Base-by-base conservation (phyloP, 2,797 vertebrate species). In the Sebastes diaconus region DNA sequence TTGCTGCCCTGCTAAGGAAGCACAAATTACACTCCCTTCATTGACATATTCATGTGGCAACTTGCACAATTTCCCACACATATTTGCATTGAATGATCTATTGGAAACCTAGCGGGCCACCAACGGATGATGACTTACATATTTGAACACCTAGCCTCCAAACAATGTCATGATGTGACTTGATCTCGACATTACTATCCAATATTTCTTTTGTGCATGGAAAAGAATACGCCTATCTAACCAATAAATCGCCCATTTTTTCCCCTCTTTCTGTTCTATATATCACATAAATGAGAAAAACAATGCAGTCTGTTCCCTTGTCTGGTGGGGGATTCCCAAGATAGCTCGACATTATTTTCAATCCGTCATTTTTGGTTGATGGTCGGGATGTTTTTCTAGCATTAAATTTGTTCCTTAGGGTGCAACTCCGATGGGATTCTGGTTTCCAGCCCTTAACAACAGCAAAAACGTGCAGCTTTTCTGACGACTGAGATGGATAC, bases 361-460 rank as follows among this genome's bases (percentile, higher is more conserved):
- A 95, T 95, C 95, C 95, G 95, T 95, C 95, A 96, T 96, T 96
- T 95, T 95, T 96, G 95, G 94, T 95, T 95, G 95, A 95, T 95
- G 94, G 94, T 94, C 94, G 94, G 94, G 94, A 95, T 96, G 94
- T 96, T 96, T 96, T 95, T 95, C 95, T 95, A 95, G 94, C 93
- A 95, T 95, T 96, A 95, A 96, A 96, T 95, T 93, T 94, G 94
- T 94, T 96, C 95, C 94, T 94, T 93, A 92, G 95, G 95, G 95
- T 96, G 93, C 93, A 93, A 94, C 93, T 95, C 95, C 94, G 84
- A 93, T 92, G 95, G 94, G 95, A 95, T 94, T 95, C 93, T 92
- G 91, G 92, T 95, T 96, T 94, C 91, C 93, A 95, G 94, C 93
- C 94, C 93, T 95, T 95, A 95, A 95, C 94, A 95, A 95, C 94